phyloP scores from a whole-genome alignment of 1,140 invertebrate species.

The Drosophila melanogaster region Release_6_plus_ISO1_MT NT_033777.3:26980001-26980500 shows the following conservation, averaged over 20 bases:
- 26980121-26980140: too few species aligned
- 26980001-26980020: background rate
- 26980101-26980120: too few species aligned
- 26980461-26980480: constrained; percentile 29
- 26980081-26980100: background rate
- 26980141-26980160: too few species aligned
- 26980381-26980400: constrained; percentile 24
- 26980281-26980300: constrained; percentile 24
- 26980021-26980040: background rate
- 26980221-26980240: constrained; percentile 23
- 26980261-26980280: background rate
- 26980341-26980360: constrained; percentile 66
- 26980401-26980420: constrained; percentile 6
- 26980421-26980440: background rate
- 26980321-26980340: constrained; percentile 51
- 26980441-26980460: background rate
- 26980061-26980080: too few species aligned
- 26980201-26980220: constrained; percentile 16
- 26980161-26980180: background rate
- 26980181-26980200: background rate
- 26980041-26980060: too few species aligned
- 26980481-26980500: constrained; percentile 47
- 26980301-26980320: constrained; percentile 32
- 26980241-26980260: constrained; percentile 20
- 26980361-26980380: constrained; percentile 73